These are phyloP conservation scores for Chloropsis cyanopogon DNA, from an alignment of 2,113 vertebrate species.

Conservation along the genomic window DNA sequence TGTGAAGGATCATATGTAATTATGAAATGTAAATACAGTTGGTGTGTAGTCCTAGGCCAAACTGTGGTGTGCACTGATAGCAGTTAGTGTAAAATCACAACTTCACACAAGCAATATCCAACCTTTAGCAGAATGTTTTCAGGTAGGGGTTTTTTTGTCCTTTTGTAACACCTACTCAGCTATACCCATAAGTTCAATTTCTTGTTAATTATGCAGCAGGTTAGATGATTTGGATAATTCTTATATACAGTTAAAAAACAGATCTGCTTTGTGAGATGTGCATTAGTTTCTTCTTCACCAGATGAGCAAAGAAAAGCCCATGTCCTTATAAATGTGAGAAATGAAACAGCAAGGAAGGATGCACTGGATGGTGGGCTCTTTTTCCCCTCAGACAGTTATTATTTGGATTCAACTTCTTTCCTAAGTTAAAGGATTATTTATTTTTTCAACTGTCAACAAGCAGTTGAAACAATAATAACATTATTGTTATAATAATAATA, in stretches of 20 bases:
- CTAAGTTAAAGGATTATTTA: not conserved
- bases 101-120: not conserved
- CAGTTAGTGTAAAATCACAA: not conserved
- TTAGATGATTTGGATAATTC: not conserved
- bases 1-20: not conserved
- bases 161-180: not conserved
- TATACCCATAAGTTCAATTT: not conserved
- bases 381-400: not conserved
- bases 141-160: fast-evolving
- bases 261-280: not conserved
- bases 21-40: not conserved
- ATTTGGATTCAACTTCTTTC: not conserved
- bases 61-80: not conserved
- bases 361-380: not conserved
- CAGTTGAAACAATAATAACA: no score
- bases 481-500: no score
- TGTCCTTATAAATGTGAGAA: not conserved
- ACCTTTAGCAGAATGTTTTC: not conserved
- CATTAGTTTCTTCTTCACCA: not conserved
- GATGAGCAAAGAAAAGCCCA: not conserved
- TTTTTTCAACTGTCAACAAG: not conserved
- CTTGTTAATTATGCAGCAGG: not conserved
- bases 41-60: not conserved
- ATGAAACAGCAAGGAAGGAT: not conserved
- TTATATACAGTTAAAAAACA: not conserved